Base-by-base conservation (phyloP, 2,888 invertebrate genomes). In the Agelastica alni region DNA sequence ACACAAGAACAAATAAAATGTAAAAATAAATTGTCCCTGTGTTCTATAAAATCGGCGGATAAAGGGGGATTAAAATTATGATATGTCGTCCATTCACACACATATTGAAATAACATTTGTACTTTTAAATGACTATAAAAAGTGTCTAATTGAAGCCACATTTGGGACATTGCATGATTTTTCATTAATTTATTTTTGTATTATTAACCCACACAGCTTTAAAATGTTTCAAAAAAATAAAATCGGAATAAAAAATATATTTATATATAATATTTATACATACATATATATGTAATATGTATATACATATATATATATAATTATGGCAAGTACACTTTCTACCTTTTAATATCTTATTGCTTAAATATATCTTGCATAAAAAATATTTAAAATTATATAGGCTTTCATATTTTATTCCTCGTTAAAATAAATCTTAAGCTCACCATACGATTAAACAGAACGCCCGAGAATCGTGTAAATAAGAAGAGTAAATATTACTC, bases 91-190 rank as follows among this genome's bases (percentile, higher is more conserved):
- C 71, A 73, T 71, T 69, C 74, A 74, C 68, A 74, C 73, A 84
- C 42, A 44, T 39, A 39, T 48, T 60, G 61, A 65, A 56, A 47
- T 37, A 86, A 85, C 85, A 85, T 87, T 87, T 87, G 87, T 87
- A 87, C 87, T 87, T 85, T 83, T 67, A 85, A 86, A 86, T 86
- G 87, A 87, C 87, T 87, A 87, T 85, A 85, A 82, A 65, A 64
- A 67, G 83, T 79, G 79, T 65, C 64, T 62, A 66, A 66, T 66
- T 60, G 60, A 66, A 67, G 66, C 66, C 66, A 66, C 65, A 52
- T 61, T 60, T 59, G 62, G 61, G 62, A 59, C 60, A 65, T 61
- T 64, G 59, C 62, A 62, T 58, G 60, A 59, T 59, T 60, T 53
- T 43, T 30, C 14, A n/a, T 28, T 36, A 44, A 48, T 44, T 51